Percentiles rank a stretch among this genome's conserved stretches.
phyloP scores from a whole-genome alignment of 2,888 invertebrate genomes.

The Himalopsyche japonica region DNA sequence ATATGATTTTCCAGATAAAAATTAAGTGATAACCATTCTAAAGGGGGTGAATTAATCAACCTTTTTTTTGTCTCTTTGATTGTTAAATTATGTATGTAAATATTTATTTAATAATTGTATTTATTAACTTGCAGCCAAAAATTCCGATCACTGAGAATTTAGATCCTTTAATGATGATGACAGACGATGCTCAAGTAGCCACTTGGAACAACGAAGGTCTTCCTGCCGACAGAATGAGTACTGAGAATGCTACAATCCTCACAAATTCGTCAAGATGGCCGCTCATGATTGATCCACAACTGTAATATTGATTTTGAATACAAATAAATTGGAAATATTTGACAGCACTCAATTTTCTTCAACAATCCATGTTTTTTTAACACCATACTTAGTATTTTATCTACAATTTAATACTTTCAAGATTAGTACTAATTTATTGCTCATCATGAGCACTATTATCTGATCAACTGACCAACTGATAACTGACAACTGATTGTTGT shows the following conservation, averaged over 20 bases:
- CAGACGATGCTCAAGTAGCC: slow-evolving; percentile 91
- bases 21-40: no score
- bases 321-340: no score
- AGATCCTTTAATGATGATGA: slow-evolving; percentile 83
- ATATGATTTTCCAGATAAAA: no score
- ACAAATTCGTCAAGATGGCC: slow-evolving; percentile 91
- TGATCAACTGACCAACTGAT: no score
- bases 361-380: no score
- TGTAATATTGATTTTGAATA: slow-evolving; percentile 54
- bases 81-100: not conserved
- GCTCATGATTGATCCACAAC: slow-evolving; percentile 91
- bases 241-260: slow-evolving; percentile 92
- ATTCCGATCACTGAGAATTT: slow-evolving; percentile 80
- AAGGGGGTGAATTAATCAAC: no score
- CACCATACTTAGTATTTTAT: no score
- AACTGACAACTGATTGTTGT: no score
- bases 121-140: slow-evolving; percentile 56
- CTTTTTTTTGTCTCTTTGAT: not conserved
- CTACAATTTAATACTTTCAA: no score
- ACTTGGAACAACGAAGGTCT: slow-evolving; percentile 94
- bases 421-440: no score
- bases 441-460: no score
- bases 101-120: not conserved
- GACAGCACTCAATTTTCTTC: no score
- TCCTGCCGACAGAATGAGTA: slow-evolving; percentile 91